Evolutionary conservation across 2,113 vertebrate species (phyloP).

Genomic region (Mustelus asterias): DNA sequence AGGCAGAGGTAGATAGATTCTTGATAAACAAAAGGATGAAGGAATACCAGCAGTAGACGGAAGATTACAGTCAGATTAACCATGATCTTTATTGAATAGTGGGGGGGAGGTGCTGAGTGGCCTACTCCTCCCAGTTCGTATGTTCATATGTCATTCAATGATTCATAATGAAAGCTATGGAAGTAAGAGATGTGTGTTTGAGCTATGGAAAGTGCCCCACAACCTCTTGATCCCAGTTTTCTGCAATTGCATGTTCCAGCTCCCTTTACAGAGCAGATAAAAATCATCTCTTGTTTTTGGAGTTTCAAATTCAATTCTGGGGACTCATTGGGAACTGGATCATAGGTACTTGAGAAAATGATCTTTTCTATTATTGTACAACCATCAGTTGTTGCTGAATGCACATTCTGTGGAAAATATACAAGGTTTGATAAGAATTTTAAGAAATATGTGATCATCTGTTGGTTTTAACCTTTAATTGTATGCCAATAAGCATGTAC

Average conservation of each 20-base stretch:
- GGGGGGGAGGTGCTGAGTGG: no score
- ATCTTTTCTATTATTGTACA: neutral
- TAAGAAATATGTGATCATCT: neutral
- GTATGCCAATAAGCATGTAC: neutral
- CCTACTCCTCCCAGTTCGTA: no score
- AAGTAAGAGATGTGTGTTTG: neutral
- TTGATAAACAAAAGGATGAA: no score
- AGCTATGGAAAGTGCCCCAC: neutral
- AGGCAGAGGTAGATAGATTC: no score
- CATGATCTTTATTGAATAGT: no score
- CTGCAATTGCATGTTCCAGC: neutral
- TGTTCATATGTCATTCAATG: neutral
- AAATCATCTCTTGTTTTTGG: neutral
- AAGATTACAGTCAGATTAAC: no score
- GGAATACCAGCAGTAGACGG: no score
- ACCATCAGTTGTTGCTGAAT: neutral
- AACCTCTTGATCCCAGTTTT: neutral
- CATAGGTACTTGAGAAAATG: neutral
- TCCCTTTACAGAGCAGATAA: neutral
- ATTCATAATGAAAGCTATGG: neutral
- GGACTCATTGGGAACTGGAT: neutral
- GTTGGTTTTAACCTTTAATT: neutral
- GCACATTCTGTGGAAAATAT: neutral
- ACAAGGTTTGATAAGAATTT: neutral
- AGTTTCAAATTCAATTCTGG: neutral